Base-by-base conservation (phyloP, 2,888 invertebrate species). In the Petrolisthes manimaculis region DNA sequence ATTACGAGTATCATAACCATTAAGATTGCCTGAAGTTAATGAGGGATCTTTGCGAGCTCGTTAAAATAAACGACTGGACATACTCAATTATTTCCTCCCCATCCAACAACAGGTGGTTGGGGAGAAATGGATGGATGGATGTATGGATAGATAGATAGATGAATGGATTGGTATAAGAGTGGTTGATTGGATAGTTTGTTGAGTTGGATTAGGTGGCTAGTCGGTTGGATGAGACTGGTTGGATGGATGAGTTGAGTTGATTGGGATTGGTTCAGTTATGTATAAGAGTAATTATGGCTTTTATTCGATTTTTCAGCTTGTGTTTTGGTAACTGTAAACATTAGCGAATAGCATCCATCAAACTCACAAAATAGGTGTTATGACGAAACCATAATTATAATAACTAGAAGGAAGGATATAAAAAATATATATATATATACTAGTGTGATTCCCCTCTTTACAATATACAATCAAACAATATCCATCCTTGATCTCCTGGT, bases 11-110 rank as follows among this genome's bases (percentile, higher is more conserved):
- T 86, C 86, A 80, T 79, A 83, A 56, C 83, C 86, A 86, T 87
- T 83, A 83, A 83, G 61, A 87, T 83, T 79, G 79, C 71, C 87
- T 61, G 67, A 87, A 71, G 78, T 87, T 87, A 83, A 87, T 87
- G 87, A 75, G 54, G 87, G 71, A 78, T 83, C 83, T 67, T 83
- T 69, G 55, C 83, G 53, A 87, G 67, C 83, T 78, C 83, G 80
- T 87, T 87, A 83, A 83, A 83, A 80, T 80, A 87, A 79, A 71
- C 79, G 87, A 83, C 51, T 79, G 83, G 83, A 69, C 83, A 67
- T 71, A 79, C 74, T 87, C 83, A 71, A 87, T 83, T 87, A 87
- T 81, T 71, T 77, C 67, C 67, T 79, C 51, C 77, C 53, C 37
- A 14, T 14, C 24, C 3, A 4, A 24, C 37, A 61, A 18, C 53